Evolutionary conservation across 2,888 invertebrate genomes (phyloP).

Genomic region (Orthonevra nobilis): DNA sequence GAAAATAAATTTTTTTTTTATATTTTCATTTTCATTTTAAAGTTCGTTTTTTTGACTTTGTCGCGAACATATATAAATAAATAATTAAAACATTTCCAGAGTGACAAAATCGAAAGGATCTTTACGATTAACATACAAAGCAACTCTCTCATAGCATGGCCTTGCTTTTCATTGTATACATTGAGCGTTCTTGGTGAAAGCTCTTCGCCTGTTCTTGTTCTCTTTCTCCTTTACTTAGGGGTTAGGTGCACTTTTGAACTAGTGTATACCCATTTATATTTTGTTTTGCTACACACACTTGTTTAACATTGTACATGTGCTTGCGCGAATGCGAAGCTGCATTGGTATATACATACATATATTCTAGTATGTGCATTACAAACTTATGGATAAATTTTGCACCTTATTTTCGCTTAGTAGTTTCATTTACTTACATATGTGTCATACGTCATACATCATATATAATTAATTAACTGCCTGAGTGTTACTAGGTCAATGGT

Average conservation of each 20-base stretch:
- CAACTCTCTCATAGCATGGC: constrained; percentile 23
- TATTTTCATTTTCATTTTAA: too few species aligned
- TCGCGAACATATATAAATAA: too few species aligned
- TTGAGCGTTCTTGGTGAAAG: constrained; percentile 19
- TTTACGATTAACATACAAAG: constrained; percentile 29
- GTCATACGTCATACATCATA: constrained; percentile 3
- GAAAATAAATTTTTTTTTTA: not conserved
- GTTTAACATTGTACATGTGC: constrained; percentile 8
- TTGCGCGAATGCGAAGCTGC: constrained; percentile 9
- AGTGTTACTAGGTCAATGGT: constrained; percentile 60
- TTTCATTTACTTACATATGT: not conserved
- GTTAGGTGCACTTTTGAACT: constrained; percentile 30
- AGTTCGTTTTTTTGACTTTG: too few species aligned
- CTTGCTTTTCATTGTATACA: constrained; percentile 29
- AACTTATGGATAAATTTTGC: constrained; percentile 7
- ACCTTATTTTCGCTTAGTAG: not conserved
- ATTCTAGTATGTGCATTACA: not conserved
- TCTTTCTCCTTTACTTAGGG: constrained; percentile 13
- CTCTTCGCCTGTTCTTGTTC: constrained; percentile 26
- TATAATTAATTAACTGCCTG: too few species aligned
- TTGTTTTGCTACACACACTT: constrained; percentile 8
- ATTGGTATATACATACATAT: not conserved
- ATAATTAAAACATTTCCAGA: too few species aligned
- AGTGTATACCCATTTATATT: constrained; percentile 4
- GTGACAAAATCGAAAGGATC: constrained; percentile 19